Base-by-base conservation (phyloP, 2,797 vertebrate species). In the Pseudopleuronectes americanus region DNA sequence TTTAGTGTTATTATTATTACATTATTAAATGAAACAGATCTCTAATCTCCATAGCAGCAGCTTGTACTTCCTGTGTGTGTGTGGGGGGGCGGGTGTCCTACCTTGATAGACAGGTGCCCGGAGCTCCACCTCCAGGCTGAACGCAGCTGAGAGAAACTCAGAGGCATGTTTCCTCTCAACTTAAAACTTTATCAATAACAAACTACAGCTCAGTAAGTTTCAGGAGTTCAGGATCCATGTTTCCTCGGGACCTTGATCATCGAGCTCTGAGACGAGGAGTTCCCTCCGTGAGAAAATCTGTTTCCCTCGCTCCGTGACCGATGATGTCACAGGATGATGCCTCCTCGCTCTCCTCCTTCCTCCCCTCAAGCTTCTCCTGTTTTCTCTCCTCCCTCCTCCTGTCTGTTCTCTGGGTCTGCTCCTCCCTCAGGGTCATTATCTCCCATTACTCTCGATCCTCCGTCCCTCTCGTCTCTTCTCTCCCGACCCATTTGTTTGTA, bases 111-210 rank as follows among this genome's bases (percentile, higher is more conserved):
- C 65, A 79, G 71, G 80, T 83, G 22, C 58, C 78, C 87, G 14
- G 83, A 64, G 69, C 89, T 90, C 84, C 88, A 87, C 76, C 87
- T 88, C 83, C 86, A 82, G 21, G 81, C 71, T 13, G 79, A 73
- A 21, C 74, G 66, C 71, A 89, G 41, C 31, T 75, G 58, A 21
- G 68, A 43, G 0, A 90, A 79, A 8, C 17, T 77, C 67, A 85
- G 57, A 31, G 79, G 43, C 90, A 92, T 92, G 19, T 23, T 43
- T 38, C 3, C 1, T 3, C 22, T 10, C 7, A 38, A 24, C 48
- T 28, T 21, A 3, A 12, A 0, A 31, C 41, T 33, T 5, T 7
- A 4, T 17, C 2, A 33, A 28, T n/a, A 48, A 28, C 2, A 2
- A 21, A 4, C 22, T 4, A 16, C 14, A 41, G 38, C 58, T 47